Conservation (phyloP, 1,140 invertebrate genomes). For the Neodiprion fabricii region DNA sequence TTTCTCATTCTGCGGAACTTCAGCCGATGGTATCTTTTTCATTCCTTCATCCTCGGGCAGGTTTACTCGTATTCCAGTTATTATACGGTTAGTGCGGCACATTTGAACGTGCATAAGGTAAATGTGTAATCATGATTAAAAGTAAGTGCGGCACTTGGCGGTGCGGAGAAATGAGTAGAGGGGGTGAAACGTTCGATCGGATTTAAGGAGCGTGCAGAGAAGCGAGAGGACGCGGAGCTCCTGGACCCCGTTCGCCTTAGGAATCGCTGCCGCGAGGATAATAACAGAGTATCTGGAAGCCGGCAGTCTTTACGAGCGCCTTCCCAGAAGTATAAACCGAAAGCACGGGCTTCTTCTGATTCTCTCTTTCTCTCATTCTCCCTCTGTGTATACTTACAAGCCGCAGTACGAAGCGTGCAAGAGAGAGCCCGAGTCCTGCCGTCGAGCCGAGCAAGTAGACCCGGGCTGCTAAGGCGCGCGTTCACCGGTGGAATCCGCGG, state of each 20-base stretch:
- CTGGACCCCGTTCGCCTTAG: constrained; percentile 50
- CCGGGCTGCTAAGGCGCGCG: too few relatives aligned
- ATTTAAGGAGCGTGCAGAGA: constrained; percentile 32
- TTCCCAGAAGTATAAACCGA: constrained; percentile 60
- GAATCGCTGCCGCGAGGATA: constrained; percentile 48
- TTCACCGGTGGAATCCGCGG: constrained; percentile 17
- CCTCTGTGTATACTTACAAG: too few relatives aligned
- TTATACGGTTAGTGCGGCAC: too few relatives aligned
- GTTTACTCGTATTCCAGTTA: too few relatives aligned
- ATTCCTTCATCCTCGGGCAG: too few relatives aligned
- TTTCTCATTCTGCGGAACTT: too few relatives aligned
- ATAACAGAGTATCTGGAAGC: constrained; percentile 56
- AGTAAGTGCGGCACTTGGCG: too few relatives aligned
- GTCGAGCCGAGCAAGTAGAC: too few relatives aligned
- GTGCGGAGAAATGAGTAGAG: not conserved
- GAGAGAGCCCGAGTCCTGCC: not conserved
- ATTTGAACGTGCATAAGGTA: too few relatives aligned
- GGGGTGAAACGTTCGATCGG: not conserved
- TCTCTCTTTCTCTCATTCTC: not conserved
- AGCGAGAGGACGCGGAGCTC: constrained; percentile 46
- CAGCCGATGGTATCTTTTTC: too few relatives aligned
- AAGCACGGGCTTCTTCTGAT: not conserved
- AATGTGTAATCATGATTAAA: too few relatives aligned
- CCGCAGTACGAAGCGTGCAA: not conserved
- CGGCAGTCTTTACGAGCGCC: constrained; percentile 57